phyloP scores from a whole-genome alignment of 1,140 invertebrate genomes.

The Leptinotarsa lineolata region DNA sequence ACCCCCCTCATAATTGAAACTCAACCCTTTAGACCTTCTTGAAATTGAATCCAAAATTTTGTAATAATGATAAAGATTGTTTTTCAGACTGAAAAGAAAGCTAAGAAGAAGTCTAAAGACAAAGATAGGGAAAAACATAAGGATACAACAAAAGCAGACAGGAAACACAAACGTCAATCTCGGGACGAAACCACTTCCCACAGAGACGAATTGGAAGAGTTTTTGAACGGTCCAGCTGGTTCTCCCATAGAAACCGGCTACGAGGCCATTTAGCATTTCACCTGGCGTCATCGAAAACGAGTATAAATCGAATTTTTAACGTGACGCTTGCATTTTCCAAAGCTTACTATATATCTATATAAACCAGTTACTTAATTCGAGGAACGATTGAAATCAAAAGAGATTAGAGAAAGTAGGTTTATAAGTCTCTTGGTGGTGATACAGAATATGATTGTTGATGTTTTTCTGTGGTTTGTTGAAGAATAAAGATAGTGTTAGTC shows the following conservation, averaged over 20 bases:
- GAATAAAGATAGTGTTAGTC: too few species aligned
- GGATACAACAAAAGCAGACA: slow-evolving; percentile 53
- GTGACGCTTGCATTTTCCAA: not conserved
- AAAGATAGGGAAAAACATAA: slow-evolving; percentile 59
- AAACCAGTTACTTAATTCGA: too few species aligned
- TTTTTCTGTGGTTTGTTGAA: too few species aligned
- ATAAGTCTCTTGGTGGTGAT: too few species aligned
- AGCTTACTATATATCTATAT: not conserved
- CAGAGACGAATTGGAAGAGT: slow-evolving; percentile 68
- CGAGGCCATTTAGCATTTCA: slow-evolving; percentile 60
- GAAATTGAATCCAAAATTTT: too few species aligned
- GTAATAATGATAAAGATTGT: slow-evolving; percentile 8
- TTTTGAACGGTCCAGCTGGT: slow-evolving; percentile 63
- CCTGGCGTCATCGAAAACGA: not conserved
- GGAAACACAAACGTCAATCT: slow-evolving; percentile 57
- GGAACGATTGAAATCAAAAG: too few species aligned
- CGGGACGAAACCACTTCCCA: slow-evolving; percentile 53
- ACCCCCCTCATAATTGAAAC: too few species aligned
- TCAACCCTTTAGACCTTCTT: too few species aligned
- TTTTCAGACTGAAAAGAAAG: slow-evolving; percentile 63
- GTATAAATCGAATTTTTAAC: not conserved
- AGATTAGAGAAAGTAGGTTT: too few species aligned
- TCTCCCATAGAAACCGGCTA: slow-evolving; percentile 60
- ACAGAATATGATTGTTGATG: too few species aligned
- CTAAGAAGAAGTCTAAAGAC: slow-evolving; percentile 59